Percentiles rank a stretch among this genome's conserved stretches.
phyloP scores from a whole-genome alignment of 1,140 invertebrate species.

The Bathynomus jamesi region DNA sequence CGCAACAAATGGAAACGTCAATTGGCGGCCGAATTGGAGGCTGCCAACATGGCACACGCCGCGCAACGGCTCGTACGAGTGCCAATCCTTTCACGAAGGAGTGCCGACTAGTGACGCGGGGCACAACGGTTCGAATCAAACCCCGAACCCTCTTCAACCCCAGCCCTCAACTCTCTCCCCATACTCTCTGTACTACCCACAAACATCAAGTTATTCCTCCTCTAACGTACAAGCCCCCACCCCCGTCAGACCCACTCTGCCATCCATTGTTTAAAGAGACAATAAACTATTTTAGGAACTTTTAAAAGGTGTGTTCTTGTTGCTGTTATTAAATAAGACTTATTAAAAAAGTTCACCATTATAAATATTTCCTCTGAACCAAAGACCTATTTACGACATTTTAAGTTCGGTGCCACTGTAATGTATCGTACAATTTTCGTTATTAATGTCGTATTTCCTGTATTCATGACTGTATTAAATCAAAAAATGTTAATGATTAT shows the following conservation, averaged over 20 bases:
- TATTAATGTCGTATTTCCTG: too few relatives aligned
- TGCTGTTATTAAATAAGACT: too few relatives aligned
- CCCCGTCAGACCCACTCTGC: conserved; percentile 38
- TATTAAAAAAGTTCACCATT: too few relatives aligned
- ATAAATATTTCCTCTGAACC: too few relatives aligned
- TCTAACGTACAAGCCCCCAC: conserved; percentile 36
- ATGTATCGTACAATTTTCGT: too few relatives aligned
- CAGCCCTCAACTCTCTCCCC: conserved; percentile 24
- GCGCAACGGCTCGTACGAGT: conserved; percentile 86
- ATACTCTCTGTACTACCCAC: conserved; percentile 32
- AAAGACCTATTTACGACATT: too few relatives aligned
- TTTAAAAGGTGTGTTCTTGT: too few relatives aligned
- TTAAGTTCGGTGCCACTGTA: too few relatives aligned
- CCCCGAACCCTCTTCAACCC: conserved; percentile 17
- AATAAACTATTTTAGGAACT: not conserved
- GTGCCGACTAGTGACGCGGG: conserved; percentile 24
- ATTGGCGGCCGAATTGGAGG: conserved; percentile 88
- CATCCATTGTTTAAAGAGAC: conserved; percentile 38
- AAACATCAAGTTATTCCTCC: conserved; percentile 33
- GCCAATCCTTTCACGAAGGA: conserved; percentile 84
- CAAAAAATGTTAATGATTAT: too few relatives aligned
- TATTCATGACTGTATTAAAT: too few relatives aligned
- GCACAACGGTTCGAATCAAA: conserved; percentile 22
- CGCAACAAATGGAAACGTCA: conserved; percentile 98
- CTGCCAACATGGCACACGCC: conserved; percentile 91